These are phyloP conservation scores for Ferrisia virgata DNA, from an alignment of 2,888 invertebrate genomes.

Conservation along the genomic window DNA sequence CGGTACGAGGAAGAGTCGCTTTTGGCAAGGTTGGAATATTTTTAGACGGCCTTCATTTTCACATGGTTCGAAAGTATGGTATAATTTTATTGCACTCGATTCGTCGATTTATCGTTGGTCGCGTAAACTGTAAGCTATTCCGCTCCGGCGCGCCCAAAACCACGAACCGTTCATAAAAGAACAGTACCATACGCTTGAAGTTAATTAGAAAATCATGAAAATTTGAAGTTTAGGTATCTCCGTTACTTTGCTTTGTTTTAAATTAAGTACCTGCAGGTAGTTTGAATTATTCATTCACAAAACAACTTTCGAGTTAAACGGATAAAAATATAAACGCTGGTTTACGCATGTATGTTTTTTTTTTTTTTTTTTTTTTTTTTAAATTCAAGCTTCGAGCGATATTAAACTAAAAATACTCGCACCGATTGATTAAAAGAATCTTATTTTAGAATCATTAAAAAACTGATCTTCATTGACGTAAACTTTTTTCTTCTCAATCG, in stretches of 20 bases:
- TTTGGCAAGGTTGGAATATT: constrained; percentile 17
- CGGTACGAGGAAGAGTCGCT: constrained; percentile 12
- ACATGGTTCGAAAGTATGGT: not conserved
- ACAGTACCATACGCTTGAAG: too few species aligned
- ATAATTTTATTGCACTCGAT: not conserved
- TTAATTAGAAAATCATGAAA: too few species aligned
- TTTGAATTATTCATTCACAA: too few species aligned
- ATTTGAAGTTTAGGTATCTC: not conserved
- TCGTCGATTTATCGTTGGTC: too few species aligned
- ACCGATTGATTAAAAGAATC: not conserved
- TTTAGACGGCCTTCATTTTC: constrained; percentile 20
- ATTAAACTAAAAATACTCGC: not conserved
- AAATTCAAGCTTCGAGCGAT: not conserved
- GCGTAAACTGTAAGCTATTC: too few species aligned
- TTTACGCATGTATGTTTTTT: too few species aligned
- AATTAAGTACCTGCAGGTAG: too few species aligned
- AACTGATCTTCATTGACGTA: not conserved
- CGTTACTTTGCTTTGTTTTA: not conserved
- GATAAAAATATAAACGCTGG: not conserved
- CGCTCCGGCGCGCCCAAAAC: too few species aligned
- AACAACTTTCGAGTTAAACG: not conserved
- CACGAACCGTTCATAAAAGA: too few species aligned
- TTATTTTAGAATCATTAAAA: not conserved
- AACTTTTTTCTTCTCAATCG: not conserved
- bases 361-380: too few species aligned